Conservation (phyloP, 1,140 invertebrate genomes). For the Chironomus striatipennis region DNA sequence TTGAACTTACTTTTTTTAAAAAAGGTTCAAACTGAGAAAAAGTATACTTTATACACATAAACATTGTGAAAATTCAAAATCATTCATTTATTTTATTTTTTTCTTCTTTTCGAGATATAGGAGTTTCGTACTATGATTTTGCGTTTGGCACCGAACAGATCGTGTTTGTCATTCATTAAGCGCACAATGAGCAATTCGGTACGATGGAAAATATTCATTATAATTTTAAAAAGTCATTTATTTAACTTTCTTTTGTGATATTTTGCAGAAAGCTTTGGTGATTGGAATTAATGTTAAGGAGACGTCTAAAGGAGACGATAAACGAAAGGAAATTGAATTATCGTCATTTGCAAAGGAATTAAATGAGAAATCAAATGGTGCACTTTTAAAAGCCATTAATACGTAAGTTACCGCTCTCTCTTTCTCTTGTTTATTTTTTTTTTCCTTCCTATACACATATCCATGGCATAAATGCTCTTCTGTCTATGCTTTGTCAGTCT, state of each 20-base stretch:
- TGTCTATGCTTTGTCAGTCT: too few relatives aligned
- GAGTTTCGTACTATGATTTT: constrained; percentile 2
- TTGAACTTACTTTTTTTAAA: too few relatives aligned
- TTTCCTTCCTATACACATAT: constrained; percentile 1
- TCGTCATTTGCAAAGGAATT: constrained; percentile 34
- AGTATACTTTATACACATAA: too few relatives aligned
- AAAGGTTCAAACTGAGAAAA: too few relatives aligned
- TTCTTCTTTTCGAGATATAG: background rate
- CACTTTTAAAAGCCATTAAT: constrained; percentile 27
- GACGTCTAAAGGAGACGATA: constrained; percentile 37
- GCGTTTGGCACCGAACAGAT: background rate
- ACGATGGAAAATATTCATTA: background rate
- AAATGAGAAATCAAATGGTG: constrained; percentile 29
- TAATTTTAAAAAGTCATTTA: background rate
- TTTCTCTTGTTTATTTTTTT: background rate
- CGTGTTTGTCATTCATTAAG: constrained; percentile 5
- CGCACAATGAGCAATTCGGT: constrained; percentile 19
- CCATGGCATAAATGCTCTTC: background rate
- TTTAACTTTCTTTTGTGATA: background rate
- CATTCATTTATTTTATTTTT: background rate
- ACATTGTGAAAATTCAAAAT: too few relatives aligned
- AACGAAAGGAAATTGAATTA: constrained; percentile 34
- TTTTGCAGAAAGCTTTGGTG: constrained; percentile 32
- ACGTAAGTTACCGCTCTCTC: constrained; percentile 21
- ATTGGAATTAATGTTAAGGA: constrained; percentile 33